These are phyloP conservation scores for Pogoniulus pusillus DNA, from an alignment of 2,797 vertebrate genomes.

Conservation along the genomic window DNA sequence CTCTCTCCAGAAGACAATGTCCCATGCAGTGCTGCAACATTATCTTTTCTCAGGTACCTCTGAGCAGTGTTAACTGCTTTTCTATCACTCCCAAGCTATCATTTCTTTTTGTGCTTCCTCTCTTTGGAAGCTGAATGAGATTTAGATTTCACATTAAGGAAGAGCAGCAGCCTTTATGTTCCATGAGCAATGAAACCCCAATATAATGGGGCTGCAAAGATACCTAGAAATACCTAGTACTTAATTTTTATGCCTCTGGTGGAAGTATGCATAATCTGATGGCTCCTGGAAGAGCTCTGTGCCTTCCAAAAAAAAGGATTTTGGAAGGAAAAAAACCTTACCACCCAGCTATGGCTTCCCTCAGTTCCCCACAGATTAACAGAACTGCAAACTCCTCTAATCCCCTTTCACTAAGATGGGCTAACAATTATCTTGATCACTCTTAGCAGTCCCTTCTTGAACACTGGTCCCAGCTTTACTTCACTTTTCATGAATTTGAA, in stretches of 20 bases:
- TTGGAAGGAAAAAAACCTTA: not conserved
- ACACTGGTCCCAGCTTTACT: not conserved
- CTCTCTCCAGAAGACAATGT: not conserved
- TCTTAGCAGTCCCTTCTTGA: not conserved
- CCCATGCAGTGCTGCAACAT: not conserved
- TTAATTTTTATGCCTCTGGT: not conserved
- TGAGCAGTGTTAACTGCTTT: not conserved
- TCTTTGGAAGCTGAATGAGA: not conserved
- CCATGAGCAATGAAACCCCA: not conserved
- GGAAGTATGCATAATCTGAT: not conserved
- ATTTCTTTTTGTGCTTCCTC: not conserved
- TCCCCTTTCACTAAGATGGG: not conserved
- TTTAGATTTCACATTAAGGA: not conserved
- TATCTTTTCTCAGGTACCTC: not conserved
- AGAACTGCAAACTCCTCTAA: not conserved
- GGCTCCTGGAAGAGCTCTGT: not conserved
- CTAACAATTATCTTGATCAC: conserved; percentile 18
- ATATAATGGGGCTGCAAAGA: not conserved
- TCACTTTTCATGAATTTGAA: not conserved
- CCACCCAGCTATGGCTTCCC: not conserved
- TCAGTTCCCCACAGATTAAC: not conserved
- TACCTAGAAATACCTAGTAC: not conserved
- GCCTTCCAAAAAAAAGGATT: not conserved
- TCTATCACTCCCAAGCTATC: not conserved
- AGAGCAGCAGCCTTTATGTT: not conserved